Percentiles rank a stretch among this genome's conserved stretches.
These are phyloP conservation scores for Fissipunctia ypsillon DNA, from an alignment of 2,888 invertebrate genomes.

Conservation along the genomic window DNA sequence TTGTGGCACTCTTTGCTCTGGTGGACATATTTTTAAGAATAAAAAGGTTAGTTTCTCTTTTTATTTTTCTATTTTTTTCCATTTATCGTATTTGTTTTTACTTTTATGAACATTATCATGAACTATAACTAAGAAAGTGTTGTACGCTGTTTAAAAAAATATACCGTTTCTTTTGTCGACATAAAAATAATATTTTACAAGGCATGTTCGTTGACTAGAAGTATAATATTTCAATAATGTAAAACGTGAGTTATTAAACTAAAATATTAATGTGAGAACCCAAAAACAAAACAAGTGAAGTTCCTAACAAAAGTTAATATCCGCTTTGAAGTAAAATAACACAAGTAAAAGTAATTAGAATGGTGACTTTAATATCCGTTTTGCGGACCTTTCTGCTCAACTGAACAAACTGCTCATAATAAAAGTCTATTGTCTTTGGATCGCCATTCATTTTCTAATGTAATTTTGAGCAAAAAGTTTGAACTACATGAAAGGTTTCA, in stretches of 20 bases:
- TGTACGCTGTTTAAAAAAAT: background rate
- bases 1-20: slow-evolving; percentile 19
- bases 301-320: slow-evolving; percentile 29
- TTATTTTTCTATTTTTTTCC: background rate
- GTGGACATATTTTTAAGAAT: slow-evolving; percentile 27
- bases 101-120: background rate
- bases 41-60: slow-evolving; percentile 61
- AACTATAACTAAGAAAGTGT: background rate
- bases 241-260: background rate
- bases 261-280: background rate
- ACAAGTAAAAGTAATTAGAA: slow-evolving; percentile 41
- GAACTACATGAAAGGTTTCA: background rate
- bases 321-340: slow-evolving; percentile 24
- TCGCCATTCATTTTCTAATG: slow-evolving; percentile 19
- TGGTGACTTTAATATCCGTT: slow-evolving; percentile 41
- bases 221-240: background rate
- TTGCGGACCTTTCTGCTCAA: slow-evolving; percentile 19
- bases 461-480: background rate
- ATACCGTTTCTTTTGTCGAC: background rate
- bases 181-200: background rate
- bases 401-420: slow-evolving; percentile 35
- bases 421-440: slow-evolving; percentile 31
- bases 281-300: slow-evolving; percentile 4
- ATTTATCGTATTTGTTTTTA: background rate
- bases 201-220: background rate